Conservation (phyloP, 2,888 invertebrate genomes). For the Spisula solida region DNA sequence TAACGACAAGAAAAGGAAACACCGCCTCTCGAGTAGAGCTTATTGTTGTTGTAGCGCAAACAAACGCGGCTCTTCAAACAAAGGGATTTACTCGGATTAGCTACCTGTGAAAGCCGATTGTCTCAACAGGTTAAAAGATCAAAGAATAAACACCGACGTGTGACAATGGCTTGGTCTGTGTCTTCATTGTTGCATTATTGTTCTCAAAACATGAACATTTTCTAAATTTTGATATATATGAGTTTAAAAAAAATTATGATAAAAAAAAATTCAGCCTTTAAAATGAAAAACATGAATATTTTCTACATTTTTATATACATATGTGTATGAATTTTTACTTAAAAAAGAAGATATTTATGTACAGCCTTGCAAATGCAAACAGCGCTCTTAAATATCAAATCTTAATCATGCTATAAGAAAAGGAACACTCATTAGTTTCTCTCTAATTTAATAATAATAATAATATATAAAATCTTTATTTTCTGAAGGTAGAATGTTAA, state of each 20-base stretch:
- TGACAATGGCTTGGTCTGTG: slow-evolving; percentile 47
- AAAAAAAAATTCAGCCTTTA: too few species aligned
- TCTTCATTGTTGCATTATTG: slow-evolving; percentile 1
- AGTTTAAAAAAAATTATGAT: not conserved
- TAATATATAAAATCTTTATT: too few species aligned
- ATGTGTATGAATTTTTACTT: too few species aligned
- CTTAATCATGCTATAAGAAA: too few species aligned
- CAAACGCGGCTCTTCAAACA: not conserved
- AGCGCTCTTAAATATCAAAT: too few species aligned
- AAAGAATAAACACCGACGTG: slow-evolving; percentile 30
- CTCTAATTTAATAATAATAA: too few species aligned
- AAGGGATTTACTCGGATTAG: not conserved
- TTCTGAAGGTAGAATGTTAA: too few species aligned
- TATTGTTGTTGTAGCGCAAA: not conserved
- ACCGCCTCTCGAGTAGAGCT: not conserved
- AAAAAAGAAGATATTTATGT: too few species aligned
- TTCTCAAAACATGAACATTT: slow-evolving; percentile 10
- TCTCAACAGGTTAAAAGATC: slow-evolving; percentile 25
- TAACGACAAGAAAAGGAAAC: not conserved
- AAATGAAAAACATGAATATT: not conserved
- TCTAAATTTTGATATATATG: not conserved
- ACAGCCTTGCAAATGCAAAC: too few species aligned
- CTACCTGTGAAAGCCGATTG: slow-evolving; percentile 43
- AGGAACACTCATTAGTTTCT: too few species aligned
- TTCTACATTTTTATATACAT: too few species aligned